phyloP scores from a whole-genome alignment of 2,888 invertebrate genomes.

The Lutraria lutraria region DNA sequence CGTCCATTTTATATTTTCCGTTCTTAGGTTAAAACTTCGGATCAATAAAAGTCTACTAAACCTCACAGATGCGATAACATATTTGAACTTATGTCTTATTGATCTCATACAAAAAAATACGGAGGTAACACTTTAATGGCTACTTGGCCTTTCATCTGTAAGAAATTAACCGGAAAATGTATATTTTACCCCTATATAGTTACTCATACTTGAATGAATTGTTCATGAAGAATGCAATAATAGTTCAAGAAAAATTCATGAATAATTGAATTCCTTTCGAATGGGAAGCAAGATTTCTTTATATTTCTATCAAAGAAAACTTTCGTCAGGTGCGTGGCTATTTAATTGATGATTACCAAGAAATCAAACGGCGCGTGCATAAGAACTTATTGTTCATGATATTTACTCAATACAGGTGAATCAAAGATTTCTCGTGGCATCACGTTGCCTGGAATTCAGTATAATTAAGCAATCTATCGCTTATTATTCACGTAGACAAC shows the following conservation, averaged over 20 bases:
- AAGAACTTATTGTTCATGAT: conserved; percentile 22
- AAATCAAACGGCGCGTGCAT: neutral
- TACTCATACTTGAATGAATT: too few species aligned
- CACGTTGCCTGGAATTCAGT: neutral
- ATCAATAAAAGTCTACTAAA: neutral
- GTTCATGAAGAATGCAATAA: too few species aligned
- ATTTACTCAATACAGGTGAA: conserved; percentile 12
- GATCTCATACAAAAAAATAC: too few species aligned
- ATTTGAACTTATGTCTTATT: neutral
- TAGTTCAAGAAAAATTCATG: too few species aligned
- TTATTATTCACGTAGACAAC: too few species aligned
- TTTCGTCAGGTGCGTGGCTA: neutral
- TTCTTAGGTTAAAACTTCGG: neutral
- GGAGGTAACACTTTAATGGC: too few species aligned
- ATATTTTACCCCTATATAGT: too few species aligned
- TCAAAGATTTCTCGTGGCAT: neutral
- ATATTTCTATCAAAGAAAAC: neutral
- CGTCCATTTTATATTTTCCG: neutral
- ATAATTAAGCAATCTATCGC: neutral
- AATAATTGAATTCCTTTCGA: too few species aligned
- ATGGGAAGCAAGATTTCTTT: neutral
- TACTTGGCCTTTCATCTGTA: neutral
- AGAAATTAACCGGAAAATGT: neutral
- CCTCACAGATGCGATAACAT: neutral
- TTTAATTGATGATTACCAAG: neutral